Base-by-base conservation (phyloP, 2,888 invertebrate genomes). In the Leptopilina syphax region DNA sequence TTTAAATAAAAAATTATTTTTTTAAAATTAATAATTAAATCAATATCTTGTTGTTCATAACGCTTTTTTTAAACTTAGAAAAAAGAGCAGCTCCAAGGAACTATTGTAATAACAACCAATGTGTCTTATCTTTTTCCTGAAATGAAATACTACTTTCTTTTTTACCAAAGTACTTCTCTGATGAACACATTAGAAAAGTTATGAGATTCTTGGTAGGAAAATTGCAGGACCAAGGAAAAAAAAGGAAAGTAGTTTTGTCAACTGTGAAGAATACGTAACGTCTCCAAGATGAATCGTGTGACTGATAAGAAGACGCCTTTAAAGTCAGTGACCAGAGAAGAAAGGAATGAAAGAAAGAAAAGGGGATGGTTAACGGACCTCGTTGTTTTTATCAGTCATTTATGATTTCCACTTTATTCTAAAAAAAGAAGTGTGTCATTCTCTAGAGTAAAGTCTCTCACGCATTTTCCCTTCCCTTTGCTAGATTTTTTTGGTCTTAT, bases 241-340 rank as follows among this genome's bases (percentile, higher is more conserved):
- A 76, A 76, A 65, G 34, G 63, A 34, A 18, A 47, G 41, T 41
- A 63, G 41, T 41, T 76, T 70, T 68, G 60, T 54, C 67, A 65
- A 65, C 67, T 54, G 68, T 4, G 81, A 84, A 85, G 87, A 87
- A 87, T 86, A 82, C 83, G 83, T 85, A 88, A 89, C 86, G 88
- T 87, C 88, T 85, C 84, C 84, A 88, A 88, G 87, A 88, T 83
- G 86, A 88, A 85, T 82, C 84, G 81, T 77, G 80, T 77, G 80
- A 76, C 83, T 85, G 88, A 89, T 88, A 88, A 87, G 86, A 84
- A 83, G 84, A 63, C 68, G 67, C 78, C 34, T 67, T 82, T 80
- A 68, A 70, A 78, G 34, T n/a, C 18, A 41, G 54, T 67, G 76
- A 44, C 76, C 65, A 66, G 60, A 44, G 47, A 79, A 27, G 80